Evolutionary conservation across 2,888 invertebrate genomes (phyloP).

Genomic region (Nephrocerus scutellatus): DNA sequence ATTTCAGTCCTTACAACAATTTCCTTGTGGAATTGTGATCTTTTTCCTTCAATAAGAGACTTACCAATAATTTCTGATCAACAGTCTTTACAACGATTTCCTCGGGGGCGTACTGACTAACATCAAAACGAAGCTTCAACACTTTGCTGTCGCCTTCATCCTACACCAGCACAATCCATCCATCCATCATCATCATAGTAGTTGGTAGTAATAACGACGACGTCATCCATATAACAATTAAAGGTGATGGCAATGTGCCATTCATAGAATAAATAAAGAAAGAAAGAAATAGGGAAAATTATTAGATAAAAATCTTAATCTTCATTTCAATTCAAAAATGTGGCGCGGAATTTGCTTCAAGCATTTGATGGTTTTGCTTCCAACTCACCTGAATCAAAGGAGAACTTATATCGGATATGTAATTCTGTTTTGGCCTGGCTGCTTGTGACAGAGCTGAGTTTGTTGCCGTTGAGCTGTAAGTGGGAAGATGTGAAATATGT

Average conservation of each 20-base stretch:
- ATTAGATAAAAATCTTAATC: conserved; percentile 12
- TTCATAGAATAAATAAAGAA: conserved; percentile 4
- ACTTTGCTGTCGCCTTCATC: conserved; percentile 91
- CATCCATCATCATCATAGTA: no score
- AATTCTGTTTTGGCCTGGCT: conserved; percentile 43
- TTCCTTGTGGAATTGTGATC: no score
- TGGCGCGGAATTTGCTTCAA: no score
- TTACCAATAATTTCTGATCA: conserved; percentile 91
- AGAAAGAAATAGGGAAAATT: conserved; percentile 11
- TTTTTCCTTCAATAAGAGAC: no score
- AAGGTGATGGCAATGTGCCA: background rate
- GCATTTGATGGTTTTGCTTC: no score
- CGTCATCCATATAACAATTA: background rate
- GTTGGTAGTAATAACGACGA: conserved; percentile 7
- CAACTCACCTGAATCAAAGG: conserved; percentile 61
- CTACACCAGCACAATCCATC: conserved; percentile 52
- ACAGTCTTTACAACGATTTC: conserved; percentile 98
- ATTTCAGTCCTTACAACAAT: no score
- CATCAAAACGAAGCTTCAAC: conserved; percentile 92
- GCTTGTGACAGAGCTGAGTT: conserved; percentile 48
- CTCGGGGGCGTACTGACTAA: conserved; percentile 93
- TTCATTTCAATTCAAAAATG: conserved; percentile 13
- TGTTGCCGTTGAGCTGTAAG: conserved; percentile 42
- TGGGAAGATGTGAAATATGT: conserved; percentile 13
- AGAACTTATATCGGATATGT: conserved; percentile 83